Base-by-base conservation (phyloP, 1,140 invertebrate genomes). In the Zaprionus ornatus region DNA sequence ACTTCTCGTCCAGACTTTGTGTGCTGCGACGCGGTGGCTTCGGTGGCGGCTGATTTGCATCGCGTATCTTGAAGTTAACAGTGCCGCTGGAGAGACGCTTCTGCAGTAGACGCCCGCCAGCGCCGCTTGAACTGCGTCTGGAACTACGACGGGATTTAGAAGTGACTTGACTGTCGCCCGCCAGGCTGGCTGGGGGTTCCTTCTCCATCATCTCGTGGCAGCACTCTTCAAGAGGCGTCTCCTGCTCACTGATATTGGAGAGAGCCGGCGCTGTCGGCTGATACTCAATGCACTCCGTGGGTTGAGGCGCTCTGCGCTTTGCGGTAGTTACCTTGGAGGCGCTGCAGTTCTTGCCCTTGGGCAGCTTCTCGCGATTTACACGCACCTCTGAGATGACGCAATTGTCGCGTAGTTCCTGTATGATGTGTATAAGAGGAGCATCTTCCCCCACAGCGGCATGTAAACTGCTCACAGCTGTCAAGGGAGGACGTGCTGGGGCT, bases 341-440 rank as follows among this genome's bases (percentile, higher is more conserved):
- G 1, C 25, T 13, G 21, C 1, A 10, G 21, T 32, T 37, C n/a
- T 45, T 45, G 40, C n/a, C 6, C n/a, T 54, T 27, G 0, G 76
- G 45, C 6, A 90, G 21, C 48, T 92, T 91, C 21, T 91, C 55
- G 9, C 79, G 74, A 25, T 92, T 92, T 0, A 92, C 82, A 9
- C 87, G 80, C 6, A 92, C 88, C 52, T 92, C 91, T 3, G 91
- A 92, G 12, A 92, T 79, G 15, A 92, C 91, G 60, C 90, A 91
- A 52, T 92, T 92, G 57, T 91, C 79, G 7, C 79, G 90, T 60
- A 92, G 59, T 56, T 92, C 91, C 63, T 92, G 91, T 25, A 92
- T 91, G 0, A 92, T 92, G 50, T 91, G 91, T 37, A 92, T 91
- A 5, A 92, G 73, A 15, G 91, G 91, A 1, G 87, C 91, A 80